Percentiles rank a stretch among this genome's conserved stretches.
Conservation (phyloP, 2,888 invertebrate genomes). For the Sarcophaga carnaria region DNA sequence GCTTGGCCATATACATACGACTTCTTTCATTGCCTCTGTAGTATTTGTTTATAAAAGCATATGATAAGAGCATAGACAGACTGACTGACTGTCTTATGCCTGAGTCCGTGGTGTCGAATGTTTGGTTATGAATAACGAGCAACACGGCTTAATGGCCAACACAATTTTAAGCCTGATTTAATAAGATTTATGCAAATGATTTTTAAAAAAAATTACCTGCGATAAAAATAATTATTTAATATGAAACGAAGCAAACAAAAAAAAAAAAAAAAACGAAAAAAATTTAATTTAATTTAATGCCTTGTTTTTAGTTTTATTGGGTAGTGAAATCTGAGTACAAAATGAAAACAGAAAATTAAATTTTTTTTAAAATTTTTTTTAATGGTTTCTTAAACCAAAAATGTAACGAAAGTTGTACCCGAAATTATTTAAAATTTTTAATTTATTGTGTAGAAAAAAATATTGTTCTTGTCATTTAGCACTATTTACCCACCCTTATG, state of each 20-base stretch:
- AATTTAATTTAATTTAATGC: too few relatives aligned
- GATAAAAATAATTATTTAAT: slow-evolving; percentile 36
- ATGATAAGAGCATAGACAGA: not conserved
- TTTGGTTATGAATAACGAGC: slow-evolving; percentile 16
- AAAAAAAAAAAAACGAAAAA: not conserved
- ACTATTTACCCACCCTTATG: too few relatives aligned
- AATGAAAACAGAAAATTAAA: too few relatives aligned
- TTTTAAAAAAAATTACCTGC: not conserved
- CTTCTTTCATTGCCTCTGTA: not conserved
- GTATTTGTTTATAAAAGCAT: not conserved
- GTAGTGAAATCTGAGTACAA: too few relatives aligned
- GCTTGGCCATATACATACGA: not conserved
- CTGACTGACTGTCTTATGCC: not conserved
- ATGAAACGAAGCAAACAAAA: slow-evolving; percentile 6
- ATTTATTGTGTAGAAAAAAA: too few relatives aligned
- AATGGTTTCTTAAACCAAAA: too few relatives aligned
- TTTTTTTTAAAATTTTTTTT: too few relatives aligned
- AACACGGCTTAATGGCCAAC: slow-evolving; percentile 50
- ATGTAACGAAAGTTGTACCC: too few relatives aligned
- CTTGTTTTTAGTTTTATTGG: too few relatives aligned
- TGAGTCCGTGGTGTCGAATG: not conserved
- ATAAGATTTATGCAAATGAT: slow-evolving; percentile 65
- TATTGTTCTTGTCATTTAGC: too few relatives aligned
- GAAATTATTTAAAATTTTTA: too few relatives aligned
- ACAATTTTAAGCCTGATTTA: slow-evolving; percentile 63